Evolutionary conservation across 2,888 invertebrate species (phyloP).

Genomic region (Agriopis aurantiaria): DNA sequence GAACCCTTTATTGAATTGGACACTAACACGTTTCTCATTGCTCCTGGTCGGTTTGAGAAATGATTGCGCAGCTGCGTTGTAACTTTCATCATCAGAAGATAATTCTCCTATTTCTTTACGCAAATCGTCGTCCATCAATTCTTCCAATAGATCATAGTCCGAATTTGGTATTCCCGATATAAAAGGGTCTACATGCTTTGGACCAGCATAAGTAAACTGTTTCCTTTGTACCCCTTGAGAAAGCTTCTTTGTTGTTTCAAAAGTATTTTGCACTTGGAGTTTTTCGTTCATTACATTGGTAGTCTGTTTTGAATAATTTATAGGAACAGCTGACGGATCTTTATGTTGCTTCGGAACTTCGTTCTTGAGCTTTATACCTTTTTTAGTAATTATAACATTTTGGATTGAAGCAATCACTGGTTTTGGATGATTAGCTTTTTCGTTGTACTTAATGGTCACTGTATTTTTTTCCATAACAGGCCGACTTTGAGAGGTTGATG

Average conservation of each 20-base stretch:
- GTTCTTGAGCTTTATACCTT: constrained; percentile 12
- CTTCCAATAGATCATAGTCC: constrained; percentile 78
- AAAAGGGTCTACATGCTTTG: constrained; percentile 64
- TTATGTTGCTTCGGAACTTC: constrained; percentile 1
- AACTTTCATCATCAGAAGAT: constrained; percentile 72
- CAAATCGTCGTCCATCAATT: constrained; percentile 78
- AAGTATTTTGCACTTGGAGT: constrained; percentile 1
- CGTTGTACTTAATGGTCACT: background rate
- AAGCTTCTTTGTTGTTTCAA: constrained; percentile 23
- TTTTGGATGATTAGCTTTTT: constrained; percentile 7
- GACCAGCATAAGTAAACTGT: constrained; percentile 46
- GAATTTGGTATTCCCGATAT: constrained; percentile 72
- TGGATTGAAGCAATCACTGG: constrained; percentile 4
- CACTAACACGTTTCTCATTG: constrained; percentile 34
- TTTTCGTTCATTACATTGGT: constrained; percentile 5
- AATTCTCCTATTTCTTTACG: constrained; percentile 79
- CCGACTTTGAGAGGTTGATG: constrained; percentile 2
- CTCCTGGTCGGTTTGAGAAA: constrained; percentile 48
- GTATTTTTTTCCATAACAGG: background rate
- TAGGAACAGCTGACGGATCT: constrained; percentile 9
- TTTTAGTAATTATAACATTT: constrained; percentile 21
- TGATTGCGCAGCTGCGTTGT: constrained; percentile 43
- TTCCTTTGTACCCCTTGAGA: constrained; percentile 47
- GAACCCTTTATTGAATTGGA: constrained; percentile 31
- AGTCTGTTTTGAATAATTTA: constrained; percentile 25